Evolutionary conservation across 2,797 vertebrate species (phyloP).

Genomic region (Coluber constrictor): DNA sequence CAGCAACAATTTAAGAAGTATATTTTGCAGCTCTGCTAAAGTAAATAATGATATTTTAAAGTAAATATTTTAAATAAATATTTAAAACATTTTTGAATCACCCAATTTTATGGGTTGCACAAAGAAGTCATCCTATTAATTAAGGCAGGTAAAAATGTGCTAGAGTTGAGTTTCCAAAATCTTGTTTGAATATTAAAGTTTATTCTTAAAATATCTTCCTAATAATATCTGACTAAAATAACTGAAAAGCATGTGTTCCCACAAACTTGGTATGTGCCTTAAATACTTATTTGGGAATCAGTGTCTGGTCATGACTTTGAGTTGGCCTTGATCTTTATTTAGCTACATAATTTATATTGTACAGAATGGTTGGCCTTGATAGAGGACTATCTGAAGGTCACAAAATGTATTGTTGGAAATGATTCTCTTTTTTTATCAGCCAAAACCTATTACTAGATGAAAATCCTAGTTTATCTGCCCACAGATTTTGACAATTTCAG

Average conservation of each 20-base stretch:
- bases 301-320: slow-evolving; percentile 63
- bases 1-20: slow-evolving; percentile 24
- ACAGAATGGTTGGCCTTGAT: slow-evolving; percentile 61
- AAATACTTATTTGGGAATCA: slow-evolving; percentile 54
- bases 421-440: slow-evolving; percentile 52
- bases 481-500: slow-evolving; percentile 34
- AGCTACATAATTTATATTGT: slow-evolving; percentile 67
- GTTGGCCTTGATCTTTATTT: slow-evolving; percentile 73
- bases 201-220: slow-evolving; percentile 7
- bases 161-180: neutral
- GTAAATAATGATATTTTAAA: neutral
- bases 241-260: slow-evolving; percentile 51
- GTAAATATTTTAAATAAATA: neutral
- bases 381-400: slow-evolving; percentile 71
- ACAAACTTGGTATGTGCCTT: slow-evolving; percentile 42
- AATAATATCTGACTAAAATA: slow-evolving; percentile 35
- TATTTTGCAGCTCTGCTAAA: neutral
- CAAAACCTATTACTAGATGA: slow-evolving; percentile 69
- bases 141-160: neutral
- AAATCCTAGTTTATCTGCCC: slow-evolving; percentile 66
- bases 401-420: slow-evolving; percentile 54
- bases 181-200: neutral
- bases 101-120: neutral
- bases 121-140: neutral
- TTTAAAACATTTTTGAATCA: neutral